phyloP scores from a whole-genome alignment of 1,140 invertebrate genomes.

The Nylanderia fulva region DNA sequence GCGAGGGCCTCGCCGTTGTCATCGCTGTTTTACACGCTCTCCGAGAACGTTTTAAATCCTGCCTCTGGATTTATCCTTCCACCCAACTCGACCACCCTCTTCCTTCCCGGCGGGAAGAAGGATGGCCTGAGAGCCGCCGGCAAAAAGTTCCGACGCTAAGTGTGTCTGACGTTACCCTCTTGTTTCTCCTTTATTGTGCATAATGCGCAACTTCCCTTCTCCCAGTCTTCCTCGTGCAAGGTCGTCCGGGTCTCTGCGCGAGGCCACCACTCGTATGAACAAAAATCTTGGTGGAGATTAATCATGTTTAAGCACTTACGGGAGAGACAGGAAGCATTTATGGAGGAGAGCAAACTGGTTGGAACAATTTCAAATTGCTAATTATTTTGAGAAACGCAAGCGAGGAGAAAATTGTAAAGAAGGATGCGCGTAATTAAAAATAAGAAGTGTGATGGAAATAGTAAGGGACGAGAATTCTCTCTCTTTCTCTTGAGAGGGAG shows the following conservation, averaged over 20 bases:
- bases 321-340: not conserved
- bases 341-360: not conserved
- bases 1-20: constrained; percentile 50
- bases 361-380: not conserved
- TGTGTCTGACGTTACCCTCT: constrained; percentile 74
- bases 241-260: constrained; percentile 24
- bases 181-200: constrained; percentile 72
- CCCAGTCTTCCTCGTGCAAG: constrained; percentile 19
- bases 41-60: constrained; percentile 71
- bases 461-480: not conserved
- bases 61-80: constrained; percentile 61
- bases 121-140: constrained; percentile 49
- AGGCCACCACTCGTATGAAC: not conserved
- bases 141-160: constrained; percentile 76
- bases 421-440: not conserved
- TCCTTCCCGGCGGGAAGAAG: constrained; percentile 46
- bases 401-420: not conserved
- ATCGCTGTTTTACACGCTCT: constrained; percentile 68
- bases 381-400: not conserved
- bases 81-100: constrained; percentile 10
- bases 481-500: not conserved
- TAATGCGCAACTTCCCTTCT: constrained; percentile 65
- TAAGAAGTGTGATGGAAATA: no score
- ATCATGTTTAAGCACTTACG: constrained; percentile 3
- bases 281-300: constrained; percentile 24